Evolutionary conservation across 2,888 invertebrate genomes (phyloP), one percentile per base, ranked within the genome.

Genomic region (Eurytoma californica): DNA sequence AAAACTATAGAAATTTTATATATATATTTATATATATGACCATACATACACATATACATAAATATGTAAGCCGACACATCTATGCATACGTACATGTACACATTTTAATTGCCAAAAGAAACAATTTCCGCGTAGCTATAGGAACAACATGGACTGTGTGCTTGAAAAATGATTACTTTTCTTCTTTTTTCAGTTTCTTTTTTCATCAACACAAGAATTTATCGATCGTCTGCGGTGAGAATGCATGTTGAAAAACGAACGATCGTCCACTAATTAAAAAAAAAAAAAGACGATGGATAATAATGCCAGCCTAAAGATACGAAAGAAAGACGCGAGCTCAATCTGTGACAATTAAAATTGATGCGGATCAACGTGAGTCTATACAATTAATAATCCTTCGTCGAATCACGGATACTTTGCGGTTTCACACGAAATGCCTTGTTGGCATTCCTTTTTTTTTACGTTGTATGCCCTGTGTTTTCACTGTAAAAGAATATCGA

Each of bases 401-500:
- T 74, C 55, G 72, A 80, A 75, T 80, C 51, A 75, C 72, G 72
- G 80, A 80, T 77, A 75, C 77, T 81, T 78, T 80, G 77, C 77
- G 67, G 53, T 79, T 30, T 63, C 79, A 72, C 77, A n/a, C n/a
- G n/a, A 57, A 72, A 65, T 75, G 74, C n/a, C n/a, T n/a, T 76
- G 66, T 20, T 77, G 74, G 76, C 81, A 72, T 80, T 80, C 47
- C 39, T n/a, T n/a, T n/a, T 80, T 79, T 78, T 77, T 53, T 77
- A 69, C 72, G 80, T 79, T 80, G 81, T 78, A 82, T 72, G 80
- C 66, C 78, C 80, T 81, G 77, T 80, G 83, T 82, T 84, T 84
- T 85, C 84, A 85, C 88, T 89, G 90, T 90, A 90, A 90, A 90
- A 90, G 90, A 90, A 90, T 90, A 90, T 88, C 80, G 85, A 87